Percentiles rank a stretch among this genome's conserved stretches.
phyloP scores from a whole-genome alignment of 2,888 invertebrate species.

The Teinopalpus imperialis region DNA sequence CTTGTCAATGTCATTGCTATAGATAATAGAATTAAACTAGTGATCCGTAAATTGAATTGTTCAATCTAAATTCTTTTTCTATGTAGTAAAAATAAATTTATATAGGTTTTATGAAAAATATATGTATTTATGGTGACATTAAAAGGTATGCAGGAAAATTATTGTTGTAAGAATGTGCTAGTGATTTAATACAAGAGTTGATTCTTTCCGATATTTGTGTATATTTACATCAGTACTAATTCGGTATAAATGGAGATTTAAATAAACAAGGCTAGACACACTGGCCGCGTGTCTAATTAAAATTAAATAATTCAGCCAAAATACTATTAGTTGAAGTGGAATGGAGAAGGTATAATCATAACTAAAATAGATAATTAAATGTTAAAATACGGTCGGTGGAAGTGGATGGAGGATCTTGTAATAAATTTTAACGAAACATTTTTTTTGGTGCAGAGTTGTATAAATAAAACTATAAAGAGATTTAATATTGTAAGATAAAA shows the following conservation, averaged over 20 bases:
- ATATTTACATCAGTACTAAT: not conserved
- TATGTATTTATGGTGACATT: not conserved
- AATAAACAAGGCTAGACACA: not conserved
- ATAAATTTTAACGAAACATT: slow-evolving; percentile 1
- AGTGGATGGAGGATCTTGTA: not conserved
- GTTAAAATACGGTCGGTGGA: not conserved
- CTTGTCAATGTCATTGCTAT: slow-evolving; percentile 4
- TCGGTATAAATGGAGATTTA: not conserved
- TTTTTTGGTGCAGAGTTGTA: slow-evolving; percentile 20
- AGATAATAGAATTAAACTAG: slow-evolving; percentile 2
- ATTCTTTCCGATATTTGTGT: not conserved
- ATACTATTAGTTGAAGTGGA: slow-evolving; percentile 10
- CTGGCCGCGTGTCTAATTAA: too few relatives aligned
- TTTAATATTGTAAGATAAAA: slow-evolving; percentile 19
- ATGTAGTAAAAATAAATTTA: too few relatives aligned
- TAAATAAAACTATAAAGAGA: slow-evolving; percentile 15
- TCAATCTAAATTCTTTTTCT: too few relatives aligned
- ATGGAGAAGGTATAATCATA: slow-evolving; percentile 6
- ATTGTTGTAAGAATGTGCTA: not conserved
- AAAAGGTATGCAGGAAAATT: not conserved
- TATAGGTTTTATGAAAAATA: not conserved
- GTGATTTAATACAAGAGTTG: not conserved
- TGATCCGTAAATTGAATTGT: too few relatives aligned
- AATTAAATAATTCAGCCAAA: slow-evolving; percentile 23
- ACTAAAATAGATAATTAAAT: too few relatives aligned